These are phyloP conservation scores for Phaetusa simplex DNA, from an alignment of 2,113 vertebrate species.

Conservation along the genomic window DNA sequence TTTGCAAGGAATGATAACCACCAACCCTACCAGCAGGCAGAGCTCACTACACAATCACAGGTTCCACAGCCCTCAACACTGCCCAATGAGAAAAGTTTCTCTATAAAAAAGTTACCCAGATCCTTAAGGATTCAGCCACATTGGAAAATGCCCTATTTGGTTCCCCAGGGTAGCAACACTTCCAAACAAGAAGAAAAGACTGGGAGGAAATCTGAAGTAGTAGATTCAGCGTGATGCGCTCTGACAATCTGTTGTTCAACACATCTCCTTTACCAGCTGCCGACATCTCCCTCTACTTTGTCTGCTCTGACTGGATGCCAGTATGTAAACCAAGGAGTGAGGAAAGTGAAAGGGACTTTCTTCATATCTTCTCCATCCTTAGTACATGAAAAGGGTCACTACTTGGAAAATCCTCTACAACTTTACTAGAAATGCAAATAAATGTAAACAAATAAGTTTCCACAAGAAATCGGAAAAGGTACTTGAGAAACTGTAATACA, in stretches of 20 bases:
- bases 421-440: background rate
- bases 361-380: background rate
- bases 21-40: background rate
- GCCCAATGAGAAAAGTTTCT: background rate
- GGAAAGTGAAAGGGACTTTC: background rate
- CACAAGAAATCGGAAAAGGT: background rate
- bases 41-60: background rate
- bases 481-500: background rate
- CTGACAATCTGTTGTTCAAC: background rate
- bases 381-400: background rate
- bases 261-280: background rate
- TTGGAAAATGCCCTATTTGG: background rate
- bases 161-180: background rate
- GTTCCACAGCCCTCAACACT: background rate
- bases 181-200: background rate
- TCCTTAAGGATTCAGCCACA: background rate
- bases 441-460: background rate
- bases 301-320: background rate
- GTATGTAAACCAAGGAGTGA: background rate
- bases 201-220: background rate
- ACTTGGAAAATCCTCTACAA: background rate
- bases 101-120: background rate
- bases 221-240: background rate
- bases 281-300: background rate
- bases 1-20: background rate